Percentiles rank a stretch among this genome's conserved stretches.
These are phyloP conservation scores for Alaudala cheleensis DNA, from an alignment of 2,113 vertebrate species.

Conservation along the genomic window DNA sequence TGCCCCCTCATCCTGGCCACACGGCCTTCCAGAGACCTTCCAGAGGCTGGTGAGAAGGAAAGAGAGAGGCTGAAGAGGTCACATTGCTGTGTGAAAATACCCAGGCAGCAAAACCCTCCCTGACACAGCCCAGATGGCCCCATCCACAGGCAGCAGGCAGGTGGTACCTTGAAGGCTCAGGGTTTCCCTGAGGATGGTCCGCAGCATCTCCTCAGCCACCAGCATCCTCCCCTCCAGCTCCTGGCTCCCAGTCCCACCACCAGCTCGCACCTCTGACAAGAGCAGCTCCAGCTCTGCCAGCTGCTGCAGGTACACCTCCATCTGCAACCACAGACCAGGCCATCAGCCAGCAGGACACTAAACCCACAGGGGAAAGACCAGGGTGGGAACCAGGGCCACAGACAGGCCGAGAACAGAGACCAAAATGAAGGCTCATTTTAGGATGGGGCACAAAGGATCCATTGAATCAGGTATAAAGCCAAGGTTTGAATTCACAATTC, in stretches of 20 bases:
- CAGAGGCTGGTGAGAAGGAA: conserved; percentile 60
- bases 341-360: not conserved
- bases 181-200: conserved; percentile 70
- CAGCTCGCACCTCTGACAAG: conserved; percentile 41
- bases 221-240: conserved; percentile 78
- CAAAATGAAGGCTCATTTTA: not conserved
- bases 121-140: no score
- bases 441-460: not conserved
- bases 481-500: not conserved
- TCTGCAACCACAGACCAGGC: conserved; percentile 67
- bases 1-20: conserved; percentile 71
- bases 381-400: not conserved
- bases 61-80: not conserved
- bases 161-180: conserved; percentile 73
- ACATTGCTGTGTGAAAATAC: not conserved
- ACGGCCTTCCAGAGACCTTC: conserved; percentile 71
- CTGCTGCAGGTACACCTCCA: conserved; percentile 74
- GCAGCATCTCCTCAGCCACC: conserved; percentile 64
- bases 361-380: rapidly evolving
- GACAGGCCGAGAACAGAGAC: not conserved
- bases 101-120: not conserved
- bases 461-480: not conserved
- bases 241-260: not conserved
- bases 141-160: rapidly evolving
- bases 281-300: conserved; percentile 78